Evolutionary conservation across 2,888 invertebrate genomes (phyloP).

Genomic region (Trilocha varians): DNA sequence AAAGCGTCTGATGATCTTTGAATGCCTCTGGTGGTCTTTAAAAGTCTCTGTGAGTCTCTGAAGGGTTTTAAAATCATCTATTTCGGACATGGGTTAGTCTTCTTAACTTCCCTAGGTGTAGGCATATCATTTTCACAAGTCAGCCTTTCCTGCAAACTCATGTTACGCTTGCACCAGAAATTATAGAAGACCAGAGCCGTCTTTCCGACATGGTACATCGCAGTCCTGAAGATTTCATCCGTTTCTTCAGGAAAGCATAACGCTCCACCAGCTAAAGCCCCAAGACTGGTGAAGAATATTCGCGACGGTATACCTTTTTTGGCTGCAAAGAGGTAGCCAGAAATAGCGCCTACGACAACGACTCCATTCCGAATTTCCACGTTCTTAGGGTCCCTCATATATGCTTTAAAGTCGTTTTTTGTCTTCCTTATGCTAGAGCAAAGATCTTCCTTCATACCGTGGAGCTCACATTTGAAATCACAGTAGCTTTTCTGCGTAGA

Average conservation of each 20-base stretch:
- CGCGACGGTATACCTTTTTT: slow-evolving; percentile 18
- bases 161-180: slow-evolving; percentile 17
- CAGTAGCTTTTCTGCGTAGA: slow-evolving; percentile 8
- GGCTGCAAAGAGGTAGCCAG: slow-evolving; percentile 22
- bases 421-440: slow-evolving; percentile 9
- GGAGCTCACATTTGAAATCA: slow-evolving; percentile 12
- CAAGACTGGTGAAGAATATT: slow-evolving; percentile 25
- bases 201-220: slow-evolving; percentile 20
- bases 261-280: slow-evolving; percentile 30
- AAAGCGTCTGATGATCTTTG: too few species aligned
- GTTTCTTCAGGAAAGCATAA: slow-evolving; percentile 47
- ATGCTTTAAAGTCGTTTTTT: slow-evolving; percentile 21
- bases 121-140: slow-evolving; percentile 36
- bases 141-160: slow-evolving; percentile 24
- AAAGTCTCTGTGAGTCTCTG: too few species aligned
- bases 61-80: too few species aligned
- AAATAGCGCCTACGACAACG: slow-evolving; percentile 19
- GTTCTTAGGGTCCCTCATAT: slow-evolving; percentile 34
- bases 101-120: slow-evolving; percentile 5
- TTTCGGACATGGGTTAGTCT: slow-evolving; percentile 18
- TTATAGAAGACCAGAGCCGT: slow-evolving; percentile 22
- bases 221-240: slow-evolving; percentile 31
- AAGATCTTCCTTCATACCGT: slow-evolving; percentile 10
- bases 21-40: too few species aligned
- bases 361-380: slow-evolving; percentile 22